Conservation (phyloP, 1,140 invertebrate species). For the Danaus melanippus region DNA sequence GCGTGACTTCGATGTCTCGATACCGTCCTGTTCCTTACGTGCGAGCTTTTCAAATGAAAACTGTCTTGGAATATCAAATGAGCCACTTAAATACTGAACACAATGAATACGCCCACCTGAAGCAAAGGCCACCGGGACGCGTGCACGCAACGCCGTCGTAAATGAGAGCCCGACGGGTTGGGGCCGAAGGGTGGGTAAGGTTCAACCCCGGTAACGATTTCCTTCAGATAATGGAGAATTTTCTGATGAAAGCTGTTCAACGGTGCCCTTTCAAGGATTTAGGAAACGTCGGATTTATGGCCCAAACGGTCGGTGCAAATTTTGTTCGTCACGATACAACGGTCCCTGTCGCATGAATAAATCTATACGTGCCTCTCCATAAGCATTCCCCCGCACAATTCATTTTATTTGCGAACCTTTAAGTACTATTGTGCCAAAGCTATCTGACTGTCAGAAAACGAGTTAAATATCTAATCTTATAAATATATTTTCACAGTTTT, state of each 20-base stretch:
- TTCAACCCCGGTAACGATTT: constrained; percentile 66
- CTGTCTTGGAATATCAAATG: constrained; percentile 70
- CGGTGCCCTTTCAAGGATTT: constrained; percentile 63
- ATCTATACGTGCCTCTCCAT: constrained; percentile 29
- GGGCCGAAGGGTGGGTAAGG: constrained; percentile 52
- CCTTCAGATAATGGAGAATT: constrained; percentile 68
- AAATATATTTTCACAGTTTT: no score
- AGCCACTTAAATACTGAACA: constrained; percentile 68
- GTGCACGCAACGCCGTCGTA: constrained; percentile 64
- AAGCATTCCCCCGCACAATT: constrained; percentile 32
- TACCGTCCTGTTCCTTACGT: constrained; percentile 45
- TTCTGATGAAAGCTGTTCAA: constrained; percentile 66
- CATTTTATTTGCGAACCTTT: constrained; percentile 33
- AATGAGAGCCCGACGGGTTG: constrained; percentile 58
- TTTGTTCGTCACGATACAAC: constrained; percentile 51
- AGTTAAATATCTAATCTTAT: constrained; percentile 22
- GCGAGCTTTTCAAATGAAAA: constrained; percentile 64
- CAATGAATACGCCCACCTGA: constrained; percentile 67
- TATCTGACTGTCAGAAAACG: constrained; percentile 19
- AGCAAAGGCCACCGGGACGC: constrained; percentile 59
- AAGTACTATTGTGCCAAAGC: constrained; percentile 23
- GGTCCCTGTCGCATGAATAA: constrained; percentile 47
- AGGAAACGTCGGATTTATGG: constrained; percentile 62
- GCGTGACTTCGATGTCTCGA: constrained; percentile 45
- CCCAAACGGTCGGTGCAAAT: constrained; percentile 52